Evolutionary conservation across 1,140 invertebrate genomes (phyloP).

Genomic region (roundworm (Caenorhabditis elegans)): DNA sequence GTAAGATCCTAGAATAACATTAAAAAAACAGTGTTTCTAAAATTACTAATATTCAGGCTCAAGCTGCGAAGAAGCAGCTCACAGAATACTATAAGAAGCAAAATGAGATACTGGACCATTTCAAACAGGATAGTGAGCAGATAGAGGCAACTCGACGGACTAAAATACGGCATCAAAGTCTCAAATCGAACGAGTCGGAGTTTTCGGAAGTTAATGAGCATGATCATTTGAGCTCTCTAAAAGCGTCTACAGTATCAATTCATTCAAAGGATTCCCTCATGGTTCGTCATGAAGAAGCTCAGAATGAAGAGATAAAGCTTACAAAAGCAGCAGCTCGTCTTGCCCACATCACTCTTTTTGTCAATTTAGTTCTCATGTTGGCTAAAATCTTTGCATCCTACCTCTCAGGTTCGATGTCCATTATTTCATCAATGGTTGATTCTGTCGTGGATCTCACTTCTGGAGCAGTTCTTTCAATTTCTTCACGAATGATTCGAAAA

Average conservation of each 20-base stretch:
- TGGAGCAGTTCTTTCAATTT: conserved; percentile 67
- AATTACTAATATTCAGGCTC: background rate
- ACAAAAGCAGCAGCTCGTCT: conserved; percentile 43
- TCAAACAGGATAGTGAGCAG: conserved; percentile 48
- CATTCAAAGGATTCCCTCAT: background rate
- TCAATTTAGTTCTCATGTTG: conserved; percentile 65
- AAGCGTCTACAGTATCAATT: background rate
- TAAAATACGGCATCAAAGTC: background rate
- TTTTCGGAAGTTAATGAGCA: background rate
- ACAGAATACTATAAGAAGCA: conserved; percentile 49
- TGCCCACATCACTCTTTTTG: conserved; percentile 58
- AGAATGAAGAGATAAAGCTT: background rate
- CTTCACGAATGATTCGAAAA: conserved; percentile 66
- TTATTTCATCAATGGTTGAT: conserved; percentile 70
- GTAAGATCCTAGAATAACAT: background rate
- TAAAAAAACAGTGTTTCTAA: background rate
- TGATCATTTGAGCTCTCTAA: background rate
- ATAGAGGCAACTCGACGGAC: conserved; percentile 40
- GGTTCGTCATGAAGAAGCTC: background rate
- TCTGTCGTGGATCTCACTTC: conserved; percentile 68
- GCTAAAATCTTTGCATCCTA: conserved; percentile 64
- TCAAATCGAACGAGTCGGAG: background rate
- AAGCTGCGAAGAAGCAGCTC: conserved; percentile 37
- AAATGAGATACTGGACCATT: conserved; percentile 49
- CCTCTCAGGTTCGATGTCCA: conserved; percentile 69